A percentile compares a stretch with the other conserved stretches of the same genome.
These are phyloP conservation scores for Cotesia vestalis DNA, from an alignment of 1,140 invertebrate genomes.

Conservation along the genomic window DNA sequence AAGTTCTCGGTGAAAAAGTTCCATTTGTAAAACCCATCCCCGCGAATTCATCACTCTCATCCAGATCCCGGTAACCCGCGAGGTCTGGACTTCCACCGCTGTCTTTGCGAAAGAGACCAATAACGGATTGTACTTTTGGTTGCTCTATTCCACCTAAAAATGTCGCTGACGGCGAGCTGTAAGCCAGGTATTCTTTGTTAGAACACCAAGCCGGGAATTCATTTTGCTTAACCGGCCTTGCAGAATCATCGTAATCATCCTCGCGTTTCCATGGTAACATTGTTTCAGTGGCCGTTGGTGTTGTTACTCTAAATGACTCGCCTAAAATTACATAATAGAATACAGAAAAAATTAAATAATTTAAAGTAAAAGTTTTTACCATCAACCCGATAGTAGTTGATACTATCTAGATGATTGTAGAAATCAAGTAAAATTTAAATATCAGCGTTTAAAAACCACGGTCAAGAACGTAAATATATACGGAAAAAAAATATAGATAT, in stretches of 20 bases:
- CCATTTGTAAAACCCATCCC: slow-evolving; percentile 49
- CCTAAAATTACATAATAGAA: slow-evolving; percentile 44
- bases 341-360: too few relatives aligned
- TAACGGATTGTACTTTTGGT: slow-evolving; percentile 65
- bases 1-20: slow-evolving; percentile 52
- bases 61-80: slow-evolving; percentile 51
- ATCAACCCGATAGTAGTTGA: too few relatives aligned
- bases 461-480: too few relatives aligned
- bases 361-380: too few relatives aligned
- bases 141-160: slow-evolving; percentile 75
- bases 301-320: slow-evolving; percentile 77
- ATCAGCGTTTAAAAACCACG: too few relatives aligned
- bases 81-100: slow-evolving; percentile 54
- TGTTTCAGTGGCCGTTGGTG: slow-evolving; percentile 84
- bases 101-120: slow-evolving; percentile 64
- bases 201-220: slow-evolving; percentile 93
- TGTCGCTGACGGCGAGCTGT: slow-evolving; percentile 89
- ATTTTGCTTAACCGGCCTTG: slow-evolving; percentile 80
- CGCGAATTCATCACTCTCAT: slow-evolving; percentile 57
- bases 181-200: slow-evolving; percentile 91
- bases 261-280: slow-evolving; percentile 90
- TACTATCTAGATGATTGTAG: too few relatives aligned
- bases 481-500: too few relatives aligned
- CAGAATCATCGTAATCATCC: slow-evolving; percentile 74
- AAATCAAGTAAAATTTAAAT: too few relatives aligned